Evolutionary conservation across 1,140 invertebrate species (phyloP).

Genomic region (Uloborus diversus): DNA sequence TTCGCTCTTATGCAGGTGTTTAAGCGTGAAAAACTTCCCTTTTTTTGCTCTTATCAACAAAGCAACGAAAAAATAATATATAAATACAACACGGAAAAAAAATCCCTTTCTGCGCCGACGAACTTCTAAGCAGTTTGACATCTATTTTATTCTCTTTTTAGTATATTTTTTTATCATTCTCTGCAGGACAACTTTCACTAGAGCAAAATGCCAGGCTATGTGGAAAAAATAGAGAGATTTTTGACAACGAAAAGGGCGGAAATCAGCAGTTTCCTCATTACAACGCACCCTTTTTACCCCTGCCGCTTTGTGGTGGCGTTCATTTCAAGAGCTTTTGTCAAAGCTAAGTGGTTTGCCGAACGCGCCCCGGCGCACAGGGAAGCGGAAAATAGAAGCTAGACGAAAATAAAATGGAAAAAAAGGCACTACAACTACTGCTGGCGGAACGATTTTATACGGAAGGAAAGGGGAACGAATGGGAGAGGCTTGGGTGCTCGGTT

Average conservation of each 20-base stretch:
- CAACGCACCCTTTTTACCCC: background rate
- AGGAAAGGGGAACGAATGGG: constrained; percentile 26
- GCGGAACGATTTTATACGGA: constrained; percentile 33
- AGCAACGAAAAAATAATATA: background rate
- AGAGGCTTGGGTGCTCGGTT: background rate
- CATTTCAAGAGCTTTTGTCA: constrained; percentile 13
- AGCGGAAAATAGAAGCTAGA: constrained; percentile 38
- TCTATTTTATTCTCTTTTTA: constrained; percentile 49
- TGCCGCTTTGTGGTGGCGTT: constrained; percentile 23
- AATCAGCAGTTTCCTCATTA: constrained; percentile 49
- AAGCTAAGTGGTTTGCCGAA: constrained; percentile 35
- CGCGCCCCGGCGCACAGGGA: constrained; percentile 29
- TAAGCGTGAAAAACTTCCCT: constrained; percentile 23
- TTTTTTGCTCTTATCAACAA: background rate
- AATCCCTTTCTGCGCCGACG: background rate
- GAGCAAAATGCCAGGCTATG: background rate
- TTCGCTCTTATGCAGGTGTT: constrained; percentile 46
- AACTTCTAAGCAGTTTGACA: constrained; percentile 44
- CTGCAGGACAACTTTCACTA: constrained; percentile 38
- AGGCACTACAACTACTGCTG: background rate
- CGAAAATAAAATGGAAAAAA: background rate
- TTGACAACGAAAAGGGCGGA: constrained; percentile 28
- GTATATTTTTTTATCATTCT: background rate
- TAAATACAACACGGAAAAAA: constrained; percentile 18
- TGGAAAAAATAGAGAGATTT: background rate